Conservation (phyloP, 2,113 vertebrate species). For the Entosphenus tridentatus region DNA sequence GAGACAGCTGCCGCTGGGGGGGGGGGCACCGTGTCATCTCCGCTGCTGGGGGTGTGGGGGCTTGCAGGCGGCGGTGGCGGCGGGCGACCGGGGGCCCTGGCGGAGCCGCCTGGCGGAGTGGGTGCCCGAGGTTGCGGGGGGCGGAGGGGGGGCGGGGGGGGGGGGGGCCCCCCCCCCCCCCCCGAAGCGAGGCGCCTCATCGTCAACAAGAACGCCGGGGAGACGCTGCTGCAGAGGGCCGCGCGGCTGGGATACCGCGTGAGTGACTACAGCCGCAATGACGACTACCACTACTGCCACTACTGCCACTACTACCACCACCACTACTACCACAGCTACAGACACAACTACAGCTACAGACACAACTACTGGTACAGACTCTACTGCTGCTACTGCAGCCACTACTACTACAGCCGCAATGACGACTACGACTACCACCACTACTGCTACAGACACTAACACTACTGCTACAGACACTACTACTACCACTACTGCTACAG, state of each 20-base stretch:
- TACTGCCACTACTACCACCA: no score
- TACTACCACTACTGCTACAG: no score
- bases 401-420: no score
- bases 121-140: not conserved
- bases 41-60: not conserved
- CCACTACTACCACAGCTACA: no score
- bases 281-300: not conserved
- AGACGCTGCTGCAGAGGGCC: conserved; percentile 76
- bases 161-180: conserved; percentile 45
- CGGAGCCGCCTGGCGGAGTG: not conserved
- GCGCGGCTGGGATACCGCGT: conserved; percentile 87
- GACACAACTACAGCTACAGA: no score
- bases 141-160: conserved; percentile 8
- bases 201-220: conserved; percentile 91
- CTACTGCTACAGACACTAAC: no score
- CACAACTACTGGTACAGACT: no score
- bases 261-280: conserved; percentile 13
- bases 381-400: no score
- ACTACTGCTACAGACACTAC: no score
- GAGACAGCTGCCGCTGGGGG: conserved; percentile 16
- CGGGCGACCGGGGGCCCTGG: not conserved
- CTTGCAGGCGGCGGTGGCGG: not conserved
- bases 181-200: conserved; percentile 76
- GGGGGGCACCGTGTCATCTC: not conserved
- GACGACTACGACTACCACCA: no score